Conservation (phyloP, 2,888 invertebrate species). For the Hypselothyrea guttata region DNA sequence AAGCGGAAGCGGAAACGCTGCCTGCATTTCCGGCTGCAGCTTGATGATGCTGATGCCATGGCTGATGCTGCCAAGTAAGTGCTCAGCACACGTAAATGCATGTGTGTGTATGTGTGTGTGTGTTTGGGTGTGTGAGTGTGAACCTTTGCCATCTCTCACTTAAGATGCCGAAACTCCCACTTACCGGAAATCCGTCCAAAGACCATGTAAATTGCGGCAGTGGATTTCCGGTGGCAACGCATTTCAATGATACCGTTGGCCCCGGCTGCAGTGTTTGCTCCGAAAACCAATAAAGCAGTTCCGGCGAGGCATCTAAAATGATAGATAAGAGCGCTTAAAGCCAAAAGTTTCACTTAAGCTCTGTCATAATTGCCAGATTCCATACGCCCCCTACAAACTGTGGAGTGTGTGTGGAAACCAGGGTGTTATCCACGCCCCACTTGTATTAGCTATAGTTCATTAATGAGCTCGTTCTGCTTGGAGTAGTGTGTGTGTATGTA, state of each 20-base stretch:
- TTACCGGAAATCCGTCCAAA: slow-evolving; percentile 93
- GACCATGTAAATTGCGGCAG: slow-evolving; percentile 96
- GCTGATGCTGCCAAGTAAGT: slow-evolving; percentile 47
- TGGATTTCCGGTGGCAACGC: slow-evolving; percentile 97
- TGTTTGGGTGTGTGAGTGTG: slow-evolving; percentile 4
- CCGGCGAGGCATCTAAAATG: slow-evolving; percentile 91
- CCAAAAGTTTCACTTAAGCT: slow-evolving; percentile 14
- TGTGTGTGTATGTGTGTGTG: slow-evolving; percentile 29
- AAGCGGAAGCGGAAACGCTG: slow-evolving; percentile 67
- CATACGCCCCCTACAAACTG: too few relatives aligned
- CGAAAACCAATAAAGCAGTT: slow-evolving; percentile 94
- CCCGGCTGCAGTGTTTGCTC: slow-evolving; percentile 96
- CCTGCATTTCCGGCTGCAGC: slow-evolving; percentile 60
- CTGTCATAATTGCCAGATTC: slow-evolving; percentile 11
- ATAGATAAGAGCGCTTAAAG: slow-evolving; percentile 37
- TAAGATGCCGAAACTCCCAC: slow-evolving; percentile 67
- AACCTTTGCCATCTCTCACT: not conserved
- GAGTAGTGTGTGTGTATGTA: not conserved
- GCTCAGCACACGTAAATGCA: slow-evolving; percentile 44
- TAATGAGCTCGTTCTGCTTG: not conserved
- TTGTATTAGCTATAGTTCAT: not conserved
- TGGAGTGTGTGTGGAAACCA: too few relatives aligned
- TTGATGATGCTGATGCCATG: slow-evolving; percentile 18
- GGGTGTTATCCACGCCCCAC: too few relatives aligned
- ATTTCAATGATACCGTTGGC: slow-evolving; percentile 94